These are phyloP conservation scores for Chrysotoxum bicinctum DNA, from an alignment of 2,888 invertebrate genomes.

Conservation along the genomic window DNA sequence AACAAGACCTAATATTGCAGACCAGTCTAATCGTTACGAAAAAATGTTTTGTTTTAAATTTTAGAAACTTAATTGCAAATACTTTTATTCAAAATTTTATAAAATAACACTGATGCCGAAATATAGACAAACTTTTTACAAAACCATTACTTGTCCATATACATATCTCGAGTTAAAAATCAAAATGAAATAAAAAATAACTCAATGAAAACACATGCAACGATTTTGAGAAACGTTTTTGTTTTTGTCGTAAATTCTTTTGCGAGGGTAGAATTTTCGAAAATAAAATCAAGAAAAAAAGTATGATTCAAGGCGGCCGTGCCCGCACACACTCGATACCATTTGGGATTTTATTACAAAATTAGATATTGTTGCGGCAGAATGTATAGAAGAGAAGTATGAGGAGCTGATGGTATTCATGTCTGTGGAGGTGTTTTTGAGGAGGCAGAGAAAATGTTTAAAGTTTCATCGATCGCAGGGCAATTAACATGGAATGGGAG, in stretches of 20 bases:
- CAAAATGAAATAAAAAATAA: neutral
- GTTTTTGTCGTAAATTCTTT: slow-evolving; percentile 71
- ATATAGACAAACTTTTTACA: neutral
- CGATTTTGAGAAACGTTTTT: slow-evolving; percentile 74
- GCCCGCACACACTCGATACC: slow-evolving; percentile 63
- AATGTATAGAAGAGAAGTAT: neutral
- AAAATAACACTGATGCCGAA: no score
- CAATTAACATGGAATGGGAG: slow-evolving; percentile 55
- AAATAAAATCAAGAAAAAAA: slow-evolving; percentile 73
- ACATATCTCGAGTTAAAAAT: neutral
- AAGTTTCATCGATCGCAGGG: slow-evolving; percentile 58
- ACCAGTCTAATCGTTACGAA: no score
- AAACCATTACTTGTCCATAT: neutral
- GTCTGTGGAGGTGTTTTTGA: slow-evolving; percentile 31
- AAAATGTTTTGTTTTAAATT: no score
- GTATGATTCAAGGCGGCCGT: slow-evolving; percentile 32
- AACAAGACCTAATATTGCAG: no score
- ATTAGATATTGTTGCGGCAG: slow-evolving; percentile 34
- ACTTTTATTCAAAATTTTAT: no score
- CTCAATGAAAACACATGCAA: slow-evolving; percentile 31
- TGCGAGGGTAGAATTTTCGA: slow-evolving; percentile 53
- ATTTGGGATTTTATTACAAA: slow-evolving; percentile 42
- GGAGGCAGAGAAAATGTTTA: slow-evolving; percentile 30
- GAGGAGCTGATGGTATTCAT: slow-evolving; percentile 4
- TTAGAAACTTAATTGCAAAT: no score